phyloP scores from a whole-genome alignment of 53 echinoderm and acorn worm species.

The Mesocentrotus franciscanus region DNA sequence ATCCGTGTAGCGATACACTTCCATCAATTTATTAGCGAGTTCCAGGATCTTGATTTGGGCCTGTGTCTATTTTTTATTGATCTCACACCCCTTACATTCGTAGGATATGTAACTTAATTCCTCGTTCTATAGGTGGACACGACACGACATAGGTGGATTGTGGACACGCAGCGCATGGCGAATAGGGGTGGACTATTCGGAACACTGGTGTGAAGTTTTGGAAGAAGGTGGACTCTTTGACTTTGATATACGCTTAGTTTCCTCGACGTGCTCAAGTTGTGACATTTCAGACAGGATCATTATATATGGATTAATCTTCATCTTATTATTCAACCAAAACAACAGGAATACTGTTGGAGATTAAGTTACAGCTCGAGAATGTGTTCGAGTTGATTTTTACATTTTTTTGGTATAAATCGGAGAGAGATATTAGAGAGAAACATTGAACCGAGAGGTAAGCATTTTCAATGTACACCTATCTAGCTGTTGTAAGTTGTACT shows the following conservation, averaged over 20 bases:
- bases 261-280: not conserved
- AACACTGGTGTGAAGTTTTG: not conserved
- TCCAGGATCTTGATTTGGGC: not conserved
- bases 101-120: too few relatives aligned
- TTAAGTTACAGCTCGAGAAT: not conserved
- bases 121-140: too few relatives aligned
- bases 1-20: not conserved
- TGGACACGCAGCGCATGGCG: not conserved
- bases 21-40: not conserved
- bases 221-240: not conserved
- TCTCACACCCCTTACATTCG: not conserved
- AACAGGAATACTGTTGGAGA: not conserved
- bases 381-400: not conserved
- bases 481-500: too few relatives aligned
- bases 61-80: not conserved
- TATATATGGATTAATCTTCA: too few relatives aligned
- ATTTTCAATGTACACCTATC: too few relatives aligned
- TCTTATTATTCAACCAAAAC: not conserved
- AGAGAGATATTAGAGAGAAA: not conserved
- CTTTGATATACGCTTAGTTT: not conserved
- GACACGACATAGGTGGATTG: not conserved
- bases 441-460: not conserved
- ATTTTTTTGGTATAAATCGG: not conserved
- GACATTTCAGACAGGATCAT: not conserved
- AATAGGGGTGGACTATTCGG: not conserved